Evolutionary conservation across 2,888 invertebrate genomes (phyloP).

Genomic region (Sesamia inferens): DNA sequence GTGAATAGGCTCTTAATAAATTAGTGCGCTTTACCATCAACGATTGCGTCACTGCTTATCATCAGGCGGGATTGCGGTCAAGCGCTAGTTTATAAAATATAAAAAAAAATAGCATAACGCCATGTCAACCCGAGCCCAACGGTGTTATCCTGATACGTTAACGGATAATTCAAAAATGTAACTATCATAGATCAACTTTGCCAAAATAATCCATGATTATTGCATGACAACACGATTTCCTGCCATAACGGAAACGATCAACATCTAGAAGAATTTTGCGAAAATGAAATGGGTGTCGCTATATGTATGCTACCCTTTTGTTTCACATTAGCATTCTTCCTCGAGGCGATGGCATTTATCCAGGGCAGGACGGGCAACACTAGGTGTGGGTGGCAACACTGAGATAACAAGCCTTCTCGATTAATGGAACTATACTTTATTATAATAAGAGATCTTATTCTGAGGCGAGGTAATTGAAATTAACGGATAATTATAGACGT

Average conservation of each 20-base stretch:
- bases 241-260: conserved; percentile 42
- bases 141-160: too few relatives aligned
- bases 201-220: conserved; percentile 28
- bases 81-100: too few relatives aligned
- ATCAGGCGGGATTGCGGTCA: too few relatives aligned
- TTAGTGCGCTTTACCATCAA: too few relatives aligned
- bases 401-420: conserved; percentile 65
- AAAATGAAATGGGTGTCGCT: conserved; percentile 26
- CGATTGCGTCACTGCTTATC: too few relatives aligned
- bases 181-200: background rate
- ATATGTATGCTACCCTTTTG: conserved; percentile 23
- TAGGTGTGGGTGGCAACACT: conserved; percentile 62
- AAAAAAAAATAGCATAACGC: too few relatives aligned
- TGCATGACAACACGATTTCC: conserved; percentile 38
- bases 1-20: too few relatives aligned
- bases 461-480: conserved; percentile 33
- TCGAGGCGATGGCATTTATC: conserved; percentile 55
- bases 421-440: conserved; percentile 58
- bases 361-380: conserved; percentile 46
- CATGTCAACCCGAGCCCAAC: too few relatives aligned
- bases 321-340: conserved; percentile 50
- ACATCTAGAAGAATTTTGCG: conserved; percentile 40
- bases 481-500: background rate
- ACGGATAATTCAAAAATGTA: background rate
- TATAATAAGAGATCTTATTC: conserved; percentile 55